Percentiles rank a stretch among this genome's conserved stretches.
Evolutionary conservation across 1,140 invertebrate genomes (phyloP).

Genomic region (Heliconius hermathena): DNA sequence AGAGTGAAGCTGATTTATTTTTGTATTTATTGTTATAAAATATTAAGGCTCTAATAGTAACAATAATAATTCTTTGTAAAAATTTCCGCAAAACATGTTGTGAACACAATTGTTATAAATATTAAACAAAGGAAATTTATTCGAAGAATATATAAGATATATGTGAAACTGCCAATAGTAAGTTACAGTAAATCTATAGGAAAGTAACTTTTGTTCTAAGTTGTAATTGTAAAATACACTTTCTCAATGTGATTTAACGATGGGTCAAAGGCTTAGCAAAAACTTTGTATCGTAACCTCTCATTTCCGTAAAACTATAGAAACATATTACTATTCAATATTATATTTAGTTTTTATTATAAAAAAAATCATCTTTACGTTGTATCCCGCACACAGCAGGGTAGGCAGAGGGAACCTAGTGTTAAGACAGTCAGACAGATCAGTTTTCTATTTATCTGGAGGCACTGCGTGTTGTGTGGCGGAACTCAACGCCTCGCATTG

Average conservation of each 20-base stretch:
- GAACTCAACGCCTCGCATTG: too few relatives aligned
- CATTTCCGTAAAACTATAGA: conserved; percentile 46
- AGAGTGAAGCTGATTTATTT: too few relatives aligned
- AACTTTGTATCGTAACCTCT: conserved; percentile 53
- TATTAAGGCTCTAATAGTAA: too few relatives aligned
- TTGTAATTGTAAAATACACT: conserved; percentile 27
- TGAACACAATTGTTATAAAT: background rate
- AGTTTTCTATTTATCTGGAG: too few relatives aligned
- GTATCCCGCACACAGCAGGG: too few relatives aligned
- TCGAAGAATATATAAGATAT: background rate
- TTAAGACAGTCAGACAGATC: too few relatives aligned
- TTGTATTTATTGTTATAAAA: too few relatives aligned
- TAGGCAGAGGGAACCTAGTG: too few relatives aligned
- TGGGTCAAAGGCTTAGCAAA: conserved; percentile 53
- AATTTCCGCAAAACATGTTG: too few relatives aligned
- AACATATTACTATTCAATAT: background rate
- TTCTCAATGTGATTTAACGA: conserved; percentile 33
- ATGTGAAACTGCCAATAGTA: background rate
- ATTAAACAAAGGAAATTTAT: background rate
- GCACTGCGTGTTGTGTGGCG: too few relatives aligned
- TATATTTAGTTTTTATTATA: background rate
- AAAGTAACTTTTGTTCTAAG: conserved; percentile 3
- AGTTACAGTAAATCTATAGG: background rate
- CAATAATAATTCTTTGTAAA: too few relatives aligned
- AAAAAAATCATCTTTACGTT: too few relatives aligned